A percentile compares a stretch with the other conserved stretches of the same genome.
These are phyloP conservation scores for Tricholaema leucomelas DNA, from an alignment of 2,113 vertebrate genomes.

Conservation along the genomic window DNA sequence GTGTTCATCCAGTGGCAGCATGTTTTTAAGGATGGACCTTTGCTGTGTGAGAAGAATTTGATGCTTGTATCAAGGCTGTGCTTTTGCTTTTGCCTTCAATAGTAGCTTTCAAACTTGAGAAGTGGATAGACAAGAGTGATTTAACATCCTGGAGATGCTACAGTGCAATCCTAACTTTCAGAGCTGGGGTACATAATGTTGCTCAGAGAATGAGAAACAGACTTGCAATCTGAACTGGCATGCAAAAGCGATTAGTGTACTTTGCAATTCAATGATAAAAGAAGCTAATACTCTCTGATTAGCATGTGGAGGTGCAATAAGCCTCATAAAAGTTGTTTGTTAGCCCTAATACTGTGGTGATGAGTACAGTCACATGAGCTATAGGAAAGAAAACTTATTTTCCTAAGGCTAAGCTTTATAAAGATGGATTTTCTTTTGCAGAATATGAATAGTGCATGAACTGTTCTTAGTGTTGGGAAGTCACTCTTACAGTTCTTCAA, in stretches of 20 bases:
- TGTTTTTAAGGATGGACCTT: background rate
- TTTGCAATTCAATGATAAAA: background rate
- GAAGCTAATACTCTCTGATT: background rate
- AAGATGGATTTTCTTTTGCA: background rate
- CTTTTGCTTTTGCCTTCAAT: background rate
- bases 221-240: background rate
- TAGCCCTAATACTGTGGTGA: background rate
- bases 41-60: background rate
- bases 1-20: fast-evolving
- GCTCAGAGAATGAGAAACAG: background rate
- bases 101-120: background rate
- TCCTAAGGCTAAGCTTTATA: background rate
- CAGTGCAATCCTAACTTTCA: background rate
- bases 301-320: background rate
- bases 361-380: background rate
- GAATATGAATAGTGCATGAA: background rate
- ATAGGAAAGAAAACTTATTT: background rate
- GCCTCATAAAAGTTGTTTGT: background rate
- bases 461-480: background rate
- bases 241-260: fast-evolving
- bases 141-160: background rate
- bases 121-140: background rate
- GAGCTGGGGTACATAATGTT: background rate
- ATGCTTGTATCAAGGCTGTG: background rate
- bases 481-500: no score